These are phyloP conservation scores for Camponotus fellah DNA, from an alignment of 2,888 invertebrate species.

Conservation along the genomic window DNA sequence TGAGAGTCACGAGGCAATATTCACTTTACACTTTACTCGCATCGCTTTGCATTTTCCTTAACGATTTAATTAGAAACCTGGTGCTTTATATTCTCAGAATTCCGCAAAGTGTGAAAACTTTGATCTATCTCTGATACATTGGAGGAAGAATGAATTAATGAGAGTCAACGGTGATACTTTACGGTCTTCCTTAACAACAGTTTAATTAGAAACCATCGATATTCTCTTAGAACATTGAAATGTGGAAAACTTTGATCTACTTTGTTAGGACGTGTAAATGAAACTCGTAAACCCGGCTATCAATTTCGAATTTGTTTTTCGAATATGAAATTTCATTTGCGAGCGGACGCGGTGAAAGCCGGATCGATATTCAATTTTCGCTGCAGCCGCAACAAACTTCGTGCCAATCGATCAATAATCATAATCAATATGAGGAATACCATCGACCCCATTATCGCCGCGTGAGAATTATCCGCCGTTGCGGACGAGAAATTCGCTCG, in stretches of 20 bases:
- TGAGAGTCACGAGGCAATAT: not conserved
- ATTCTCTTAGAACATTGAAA: too few relatives aligned
- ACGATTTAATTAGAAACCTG: not conserved
- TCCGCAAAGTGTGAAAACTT: not conserved
- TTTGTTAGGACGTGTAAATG: not conserved
- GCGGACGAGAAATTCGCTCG: not conserved
- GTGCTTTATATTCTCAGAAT: not conserved
- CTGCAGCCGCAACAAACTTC: not conserved
- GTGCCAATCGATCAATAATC: not conserved
- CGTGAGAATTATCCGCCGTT: not conserved
- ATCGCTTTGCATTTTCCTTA: not conserved
- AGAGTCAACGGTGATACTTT: too few relatives aligned
- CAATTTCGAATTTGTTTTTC: not conserved
- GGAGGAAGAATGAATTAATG: too few relatives aligned
- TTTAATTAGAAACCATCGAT: too few relatives aligned
- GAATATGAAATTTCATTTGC: not conserved
- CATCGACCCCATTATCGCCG: not conserved
- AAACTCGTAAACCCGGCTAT: not conserved
- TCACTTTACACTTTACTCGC: not conserved
- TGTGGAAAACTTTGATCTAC: not conserved
- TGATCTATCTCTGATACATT: not conserved
- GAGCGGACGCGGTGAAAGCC: not conserved
- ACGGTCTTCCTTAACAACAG: too few relatives aligned
- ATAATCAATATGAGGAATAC: not conserved
- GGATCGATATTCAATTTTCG: constrained; percentile 8